Evolutionary conservation across 1,140 invertebrate genomes (phyloP).

Genomic region (Pseudachorutes palmiensis): DNA sequence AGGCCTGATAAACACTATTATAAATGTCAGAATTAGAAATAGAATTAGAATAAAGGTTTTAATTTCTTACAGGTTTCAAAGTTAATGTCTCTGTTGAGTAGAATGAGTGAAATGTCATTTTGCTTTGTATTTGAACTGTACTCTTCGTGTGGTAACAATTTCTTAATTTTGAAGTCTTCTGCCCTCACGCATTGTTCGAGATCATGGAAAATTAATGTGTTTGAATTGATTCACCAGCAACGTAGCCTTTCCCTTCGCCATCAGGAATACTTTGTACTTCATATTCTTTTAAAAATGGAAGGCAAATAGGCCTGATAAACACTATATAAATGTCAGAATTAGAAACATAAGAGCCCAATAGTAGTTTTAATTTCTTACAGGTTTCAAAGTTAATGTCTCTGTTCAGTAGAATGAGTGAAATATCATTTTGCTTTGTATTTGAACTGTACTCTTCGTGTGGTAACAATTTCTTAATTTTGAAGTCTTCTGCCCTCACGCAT

Average conservation of each 20-base stretch:
- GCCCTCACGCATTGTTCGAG: conserved; percentile 26
- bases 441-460: conserved; percentile 26
- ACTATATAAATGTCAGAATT: conserved; percentile 19
- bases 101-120: conserved; percentile 60
- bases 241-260: not conserved
- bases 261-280: conserved; percentile 3
- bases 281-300: conserved; percentile 34
- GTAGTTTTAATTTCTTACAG: conserved; percentile 15
- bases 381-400: conserved; percentile 43
- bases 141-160: conserved; percentile 25
- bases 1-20: conserved; percentile 30
- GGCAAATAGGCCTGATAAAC: conserved; percentile 32
- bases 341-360: not conserved
- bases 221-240: conserved; percentile 12
- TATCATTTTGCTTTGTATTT: conserved; percentile 50
- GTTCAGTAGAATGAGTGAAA: conserved; percentile 54
- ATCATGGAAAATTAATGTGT: conserved; percentile 24
- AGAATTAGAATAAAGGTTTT: not conserved
- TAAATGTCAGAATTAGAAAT: not conserved
- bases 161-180: conserved; percentile 30
- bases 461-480: conserved; percentile 31
- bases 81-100: conserved; percentile 46
- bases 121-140: conserved; percentile 37
- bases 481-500: conserved; percentile 27
- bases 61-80: conserved; percentile 38